phyloP scores from a whole-genome alignment of 2,797 vertebrate species.

The Takifugu rubripes region DNA sequence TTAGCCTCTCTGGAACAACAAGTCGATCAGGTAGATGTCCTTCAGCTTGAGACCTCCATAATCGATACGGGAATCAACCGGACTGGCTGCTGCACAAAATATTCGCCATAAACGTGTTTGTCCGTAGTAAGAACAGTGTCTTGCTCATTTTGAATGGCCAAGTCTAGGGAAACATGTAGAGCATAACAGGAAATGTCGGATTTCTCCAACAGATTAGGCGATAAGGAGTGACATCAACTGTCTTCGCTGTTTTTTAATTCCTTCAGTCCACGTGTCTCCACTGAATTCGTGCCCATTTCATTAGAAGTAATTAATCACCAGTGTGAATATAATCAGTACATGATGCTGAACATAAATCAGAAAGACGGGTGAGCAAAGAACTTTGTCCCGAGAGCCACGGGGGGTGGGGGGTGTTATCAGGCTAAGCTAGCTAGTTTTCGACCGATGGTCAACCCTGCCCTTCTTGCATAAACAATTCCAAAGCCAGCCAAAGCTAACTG shows the following conservation, averaged over 20 bases:
- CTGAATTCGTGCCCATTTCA: no score
- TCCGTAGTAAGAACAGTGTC: background rate
- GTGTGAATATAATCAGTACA: background rate
- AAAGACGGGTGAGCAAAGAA: conserved; percentile 6
- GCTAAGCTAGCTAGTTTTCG: conserved; percentile 41
- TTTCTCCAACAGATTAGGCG: conserved; percentile 3
- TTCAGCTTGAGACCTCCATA: background rate
- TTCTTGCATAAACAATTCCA: conserved; percentile 37
- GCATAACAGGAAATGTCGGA: conserved; percentile 32
- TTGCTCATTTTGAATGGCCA: background rate
- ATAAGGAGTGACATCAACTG: background rate
- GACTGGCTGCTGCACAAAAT: no score
- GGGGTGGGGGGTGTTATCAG: conserved; percentile 12
- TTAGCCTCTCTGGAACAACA: background rate
- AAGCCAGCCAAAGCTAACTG: background rate
- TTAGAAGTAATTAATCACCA: no score
- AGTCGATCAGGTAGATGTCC: background rate
- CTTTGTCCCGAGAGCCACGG: conserved; percentile 12
- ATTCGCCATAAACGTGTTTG: no score
- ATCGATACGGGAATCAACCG: background rate
- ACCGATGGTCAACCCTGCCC: conserved; percentile 30
- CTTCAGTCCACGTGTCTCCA: no score
- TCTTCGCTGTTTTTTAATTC: background rate
- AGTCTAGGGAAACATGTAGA: conserved; percentile 9
- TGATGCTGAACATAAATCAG: background rate